Evolutionary conservation across 2,113 vertebrate species (phyloP), one percentile per base, ranked within the genome.

Genomic region (Aleadryas rufinucha): DNA sequence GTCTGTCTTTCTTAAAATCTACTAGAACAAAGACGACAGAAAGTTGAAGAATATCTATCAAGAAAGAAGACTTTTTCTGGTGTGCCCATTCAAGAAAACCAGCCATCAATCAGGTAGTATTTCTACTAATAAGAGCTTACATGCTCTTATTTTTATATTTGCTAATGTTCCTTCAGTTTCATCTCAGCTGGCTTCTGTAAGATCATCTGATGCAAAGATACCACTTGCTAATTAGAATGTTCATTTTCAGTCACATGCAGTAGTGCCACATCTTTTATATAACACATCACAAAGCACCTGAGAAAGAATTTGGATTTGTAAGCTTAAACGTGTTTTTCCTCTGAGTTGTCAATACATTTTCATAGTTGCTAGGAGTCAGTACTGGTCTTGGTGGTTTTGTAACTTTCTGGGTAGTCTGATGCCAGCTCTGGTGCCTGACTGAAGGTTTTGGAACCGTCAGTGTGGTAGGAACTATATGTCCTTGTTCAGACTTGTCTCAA

Each of bases 21-120:
- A 14, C 72, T 88, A 98, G 97, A 98, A 33, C 94, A 98, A 97
- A 98, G 97, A 87, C 95, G 93, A 77, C 93, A 97, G 88, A 98
- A 98, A 90, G 71, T 97, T 1, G 95, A 98, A 87, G 97, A 98
- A 37, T 95, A 96, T 61, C 39, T 98, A 1, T 94, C 96, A 78
- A 97, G 90, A 86, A 97, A 95, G 87, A 97, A 97, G 85, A 68
- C 93, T 3, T 45, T 88, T 89, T 96, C 96, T 95, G 90, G 90
- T 1, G 39, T 68, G 26, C 33, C 86, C 20, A 37, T 84, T 74
- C 90, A 94, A 33, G 92, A 96, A 89, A 89, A 86, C 41, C 39
- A 89, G 77, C 26, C 60, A 24, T 59, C 56, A 0, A 56, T 94
- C 87, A 98, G 98, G 98, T 98, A 90, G 35, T 85, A 17, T 94